Evolutionary conservation across 2,797 vertebrate species (phyloP).

Genomic region (Diplodus sargus): DNA sequence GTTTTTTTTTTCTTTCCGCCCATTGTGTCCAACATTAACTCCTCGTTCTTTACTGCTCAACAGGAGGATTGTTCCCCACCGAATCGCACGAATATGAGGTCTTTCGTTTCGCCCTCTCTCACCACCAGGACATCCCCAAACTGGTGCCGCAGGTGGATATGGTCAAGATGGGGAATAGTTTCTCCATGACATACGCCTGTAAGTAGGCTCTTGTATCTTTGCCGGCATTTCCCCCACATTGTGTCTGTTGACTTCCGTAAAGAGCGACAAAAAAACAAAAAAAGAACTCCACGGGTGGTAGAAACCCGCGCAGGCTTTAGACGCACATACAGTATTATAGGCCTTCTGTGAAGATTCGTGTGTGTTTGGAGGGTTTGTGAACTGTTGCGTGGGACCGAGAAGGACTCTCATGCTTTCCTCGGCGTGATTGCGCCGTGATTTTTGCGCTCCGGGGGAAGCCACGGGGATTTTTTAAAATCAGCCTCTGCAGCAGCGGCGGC

Average conservation of each 20-base stretch:
- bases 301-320: neutral
- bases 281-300: slow-evolving; percentile 11
- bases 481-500: slow-evolving; percentile 45
- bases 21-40: slow-evolving; percentile 44
- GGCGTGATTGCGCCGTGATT: slow-evolving; percentile 47
- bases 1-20: neutral
- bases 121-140: slow-evolving; percentile 98
- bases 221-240: neutral
- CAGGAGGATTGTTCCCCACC: slow-evolving; percentile 97
- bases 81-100: slow-evolving; percentile 99
- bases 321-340: neutral
- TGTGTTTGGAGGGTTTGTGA: slow-evolving; percentile 42
- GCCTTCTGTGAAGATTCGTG: slow-evolving; percentile 15
- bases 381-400: slow-evolving; percentile 70
- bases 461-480: slow-evolving; percentile 34
- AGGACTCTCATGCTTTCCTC: slow-evolving; percentile 30
- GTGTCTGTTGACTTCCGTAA: slow-evolving; percentile 42
- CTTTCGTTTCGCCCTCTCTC: slow-evolving; percentile 96
- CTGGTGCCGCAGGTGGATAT: slow-evolving; percentile 99
- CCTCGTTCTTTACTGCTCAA: slow-evolving; percentile 70
- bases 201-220: slow-evolving; percentile 79
- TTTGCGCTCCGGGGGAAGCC: slow-evolving; percentile 51
- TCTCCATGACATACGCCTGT: slow-evolving; percentile 99
- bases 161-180: slow-evolving; percentile 98
- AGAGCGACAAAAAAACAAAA: slow-evolving; percentile 8